Conservation (phyloP, 2,888 invertebrate species). For the Ariolimax columbianus region DNA sequence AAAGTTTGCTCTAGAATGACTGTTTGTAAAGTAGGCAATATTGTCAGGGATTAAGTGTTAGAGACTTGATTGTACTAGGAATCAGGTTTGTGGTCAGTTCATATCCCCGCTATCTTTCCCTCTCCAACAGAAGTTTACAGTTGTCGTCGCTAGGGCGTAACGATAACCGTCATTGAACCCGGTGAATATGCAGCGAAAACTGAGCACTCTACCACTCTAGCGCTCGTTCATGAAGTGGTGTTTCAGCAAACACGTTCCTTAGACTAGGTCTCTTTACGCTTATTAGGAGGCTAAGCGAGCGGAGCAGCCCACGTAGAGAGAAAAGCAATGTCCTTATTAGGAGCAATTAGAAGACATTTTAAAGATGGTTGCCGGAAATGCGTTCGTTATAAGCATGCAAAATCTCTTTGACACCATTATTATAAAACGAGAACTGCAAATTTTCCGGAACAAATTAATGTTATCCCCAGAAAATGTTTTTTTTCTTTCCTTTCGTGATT, state of each 20-base stretch:
- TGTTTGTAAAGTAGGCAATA: too few species aligned
- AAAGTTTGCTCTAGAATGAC: too few species aligned
- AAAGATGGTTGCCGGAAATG: conserved; percentile 18
- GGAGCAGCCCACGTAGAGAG: neutral
- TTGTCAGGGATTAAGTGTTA: too few species aligned
- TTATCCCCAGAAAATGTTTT: conserved; percentile 16
- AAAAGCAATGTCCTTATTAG: conserved; percentile 16
- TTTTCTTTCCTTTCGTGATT: neutral
- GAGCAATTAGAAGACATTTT: conserved; percentile 11
- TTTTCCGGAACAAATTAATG: conserved; percentile 35
- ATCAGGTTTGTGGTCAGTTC: too few species aligned
- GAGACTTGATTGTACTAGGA: too few species aligned
- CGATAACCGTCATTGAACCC: too few species aligned
- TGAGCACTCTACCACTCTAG: too few species aligned
- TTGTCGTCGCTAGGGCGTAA: too few species aligned
- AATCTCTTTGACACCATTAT: conserved; percentile 29
- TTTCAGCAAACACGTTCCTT: neutral
- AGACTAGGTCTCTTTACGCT: neutral
- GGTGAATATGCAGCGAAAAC: too few species aligned
- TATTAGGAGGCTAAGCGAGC: conserved; percentile 16
- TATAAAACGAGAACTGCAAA: conserved; percentile 29
- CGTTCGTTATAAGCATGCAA: conserved; percentile 22
- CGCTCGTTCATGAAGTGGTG: neutral
- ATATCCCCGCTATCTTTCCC: too few species aligned
- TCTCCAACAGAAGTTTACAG: too few species aligned